A percentile compares a stretch with the other conserved stretches of the same genome.
phyloP scores from a whole-genome alignment of 2,797 vertebrate species.

The Melanotaenia maccullochi region DNA sequence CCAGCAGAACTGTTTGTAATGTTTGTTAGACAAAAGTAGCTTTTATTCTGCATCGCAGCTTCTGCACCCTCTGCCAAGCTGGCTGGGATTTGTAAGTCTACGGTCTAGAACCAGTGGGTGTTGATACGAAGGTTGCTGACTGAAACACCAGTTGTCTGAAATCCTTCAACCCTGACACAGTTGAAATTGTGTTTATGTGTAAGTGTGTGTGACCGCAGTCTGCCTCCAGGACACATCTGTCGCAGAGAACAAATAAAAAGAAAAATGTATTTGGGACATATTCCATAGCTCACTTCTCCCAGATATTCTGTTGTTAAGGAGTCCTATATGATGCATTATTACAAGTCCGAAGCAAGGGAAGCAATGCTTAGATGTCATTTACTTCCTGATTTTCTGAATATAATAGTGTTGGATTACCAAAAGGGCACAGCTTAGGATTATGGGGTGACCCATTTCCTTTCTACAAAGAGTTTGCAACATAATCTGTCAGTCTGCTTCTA shows the following conservation, averaged over 20 bases:
- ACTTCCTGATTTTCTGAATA: conserved; percentile 43
- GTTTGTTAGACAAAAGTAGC: conserved; percentile 46
- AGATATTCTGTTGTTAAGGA: neutral
- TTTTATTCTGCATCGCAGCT: conserved; percentile 45
- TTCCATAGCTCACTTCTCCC: conserved; percentile 18
- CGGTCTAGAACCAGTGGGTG: conserved; percentile 27
- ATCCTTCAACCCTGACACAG: conserved; percentile 35
- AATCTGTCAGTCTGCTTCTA: conserved; percentile 47
- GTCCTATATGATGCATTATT: conserved; percentile 24
- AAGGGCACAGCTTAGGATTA: conserved; percentile 74
- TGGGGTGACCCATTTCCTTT: conserved; percentile 72
- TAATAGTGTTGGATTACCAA: conserved; percentile 63
- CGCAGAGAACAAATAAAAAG: conserved; percentile 20
- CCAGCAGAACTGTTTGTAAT: conserved; percentile 48
- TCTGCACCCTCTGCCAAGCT: conserved; percentile 22
- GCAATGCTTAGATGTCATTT: conserved; percentile 29
- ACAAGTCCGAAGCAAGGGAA: conserved; percentile 30
- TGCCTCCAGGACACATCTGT: conserved; percentile 22
- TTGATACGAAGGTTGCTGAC: conserved; percentile 28
- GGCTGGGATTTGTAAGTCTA: conserved; percentile 23
- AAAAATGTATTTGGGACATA: conserved; percentile 23
- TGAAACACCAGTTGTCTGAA: conserved; percentile 43
- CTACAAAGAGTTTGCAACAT: conserved; percentile 51
- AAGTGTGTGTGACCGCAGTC: conserved; percentile 14
- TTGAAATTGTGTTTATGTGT: conserved; percentile 27